Conservation (phyloP, 2,113 vertebrate genomes). For the Chrysochloris asiatica region DNA sequence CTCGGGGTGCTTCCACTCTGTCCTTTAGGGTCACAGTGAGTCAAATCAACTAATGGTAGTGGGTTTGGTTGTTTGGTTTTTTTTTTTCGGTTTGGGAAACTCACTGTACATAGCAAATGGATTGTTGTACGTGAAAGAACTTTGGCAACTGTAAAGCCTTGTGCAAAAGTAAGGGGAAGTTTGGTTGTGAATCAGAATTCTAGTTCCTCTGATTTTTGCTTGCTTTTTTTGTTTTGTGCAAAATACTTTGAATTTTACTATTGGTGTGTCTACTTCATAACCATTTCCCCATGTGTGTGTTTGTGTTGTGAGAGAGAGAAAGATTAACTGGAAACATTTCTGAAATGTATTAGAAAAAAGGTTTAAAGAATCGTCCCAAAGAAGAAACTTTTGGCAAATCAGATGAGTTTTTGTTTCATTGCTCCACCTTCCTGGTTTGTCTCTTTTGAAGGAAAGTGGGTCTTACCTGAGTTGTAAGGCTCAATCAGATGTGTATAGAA, state of each 20-base stretch:
- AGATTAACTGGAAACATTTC: neutral
- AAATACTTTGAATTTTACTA: neutral
- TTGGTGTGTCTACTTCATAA: neutral
- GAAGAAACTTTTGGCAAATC: neutral
- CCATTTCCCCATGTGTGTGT: neutral
- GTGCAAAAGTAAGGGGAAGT: neutral
- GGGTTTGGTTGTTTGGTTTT: too few relatives aligned
- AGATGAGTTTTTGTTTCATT: neutral
- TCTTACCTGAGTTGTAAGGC: too few relatives aligned
- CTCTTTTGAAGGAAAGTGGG: too few relatives aligned
- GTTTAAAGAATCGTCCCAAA: conserved; percentile 12
- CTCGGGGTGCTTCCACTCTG: neutral
- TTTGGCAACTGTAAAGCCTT: conserved; percentile 13
- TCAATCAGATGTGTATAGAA: too few relatives aligned
- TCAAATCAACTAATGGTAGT: too few relatives aligned
- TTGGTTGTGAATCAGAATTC: conserved; percentile 16
- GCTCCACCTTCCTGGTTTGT: neutral
- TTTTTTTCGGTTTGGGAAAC: too few relatives aligned
- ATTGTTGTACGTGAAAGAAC: neutral
- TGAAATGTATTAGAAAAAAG: conserved; percentile 23
- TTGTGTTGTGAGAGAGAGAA: neutral
- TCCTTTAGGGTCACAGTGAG: too few relatives aligned
- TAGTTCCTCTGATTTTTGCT: neutral
- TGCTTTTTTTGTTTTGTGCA: neutral
- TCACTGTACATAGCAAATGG: too few relatives aligned